phyloP scores from a whole-genome alignment of 2,888 invertebrate genomes.

The Hypselothyrea guttata region DNA sequence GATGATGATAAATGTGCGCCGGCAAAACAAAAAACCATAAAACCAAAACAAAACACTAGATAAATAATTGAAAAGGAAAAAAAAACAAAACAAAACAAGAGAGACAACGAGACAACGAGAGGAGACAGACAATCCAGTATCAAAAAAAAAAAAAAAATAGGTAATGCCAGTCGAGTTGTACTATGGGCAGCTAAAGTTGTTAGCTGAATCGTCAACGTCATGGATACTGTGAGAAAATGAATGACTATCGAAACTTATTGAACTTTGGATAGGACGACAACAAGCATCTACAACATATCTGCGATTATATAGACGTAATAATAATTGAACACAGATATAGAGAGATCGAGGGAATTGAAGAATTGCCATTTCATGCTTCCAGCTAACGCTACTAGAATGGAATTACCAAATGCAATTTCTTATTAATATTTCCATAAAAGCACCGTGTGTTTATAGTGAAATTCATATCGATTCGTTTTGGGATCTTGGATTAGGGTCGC shows the following conservation, averaged over 20 bases:
- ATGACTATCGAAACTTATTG: slow-evolving; percentile 14
- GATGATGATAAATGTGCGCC: slow-evolving; percentile 53
- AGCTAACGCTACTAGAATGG: slow-evolving; percentile 30
- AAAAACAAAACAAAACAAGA: slow-evolving; percentile 8
- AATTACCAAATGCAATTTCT: slow-evolving; percentile 42
- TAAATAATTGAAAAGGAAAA: slow-evolving; percentile 31
- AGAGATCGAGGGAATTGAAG: not conserved
- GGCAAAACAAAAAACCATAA: slow-evolving; percentile 32
- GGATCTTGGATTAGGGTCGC: not conserved
- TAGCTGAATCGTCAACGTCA: slow-evolving; percentile 31
- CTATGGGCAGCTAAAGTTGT: not conserved
- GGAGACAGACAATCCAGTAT: slow-evolving; percentile 5
- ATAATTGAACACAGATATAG: not conserved
- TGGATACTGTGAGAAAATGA: slow-evolving; percentile 35
- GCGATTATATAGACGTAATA: not conserved
- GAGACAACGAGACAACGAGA: not conserved
- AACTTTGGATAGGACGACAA: slow-evolving; percentile 17
- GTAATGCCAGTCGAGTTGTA: slow-evolving; percentile 4
- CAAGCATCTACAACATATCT: not conserved
- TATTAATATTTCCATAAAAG: slow-evolving; percentile 15
- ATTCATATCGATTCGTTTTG: not conserved
- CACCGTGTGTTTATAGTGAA: slow-evolving; percentile 32
- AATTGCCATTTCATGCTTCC: slow-evolving; percentile 51
- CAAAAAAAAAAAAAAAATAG: slow-evolving; percentile 18
- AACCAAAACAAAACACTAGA: slow-evolving; percentile 13